Evolutionary conservation across 2,797 vertebrate species (phyloP), one percentile per base, ranked within the genome.

Genomic region (Crenichthys baileyi): DNA sequence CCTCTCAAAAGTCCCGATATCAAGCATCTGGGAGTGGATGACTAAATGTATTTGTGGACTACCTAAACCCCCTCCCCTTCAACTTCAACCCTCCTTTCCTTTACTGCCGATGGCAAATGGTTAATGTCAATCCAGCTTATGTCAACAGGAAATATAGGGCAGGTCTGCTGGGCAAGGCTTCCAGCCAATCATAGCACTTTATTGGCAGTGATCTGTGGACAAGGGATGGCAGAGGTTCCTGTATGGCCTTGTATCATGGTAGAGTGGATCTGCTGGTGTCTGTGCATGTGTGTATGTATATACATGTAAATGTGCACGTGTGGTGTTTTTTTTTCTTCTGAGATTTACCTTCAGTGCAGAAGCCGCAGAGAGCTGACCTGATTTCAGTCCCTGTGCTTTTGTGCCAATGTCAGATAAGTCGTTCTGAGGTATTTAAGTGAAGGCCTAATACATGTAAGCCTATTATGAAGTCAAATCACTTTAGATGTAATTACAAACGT

Each of bases 331-430:
- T 9, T 26, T 74, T 13, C 44, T 65, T 29, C 24, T 79, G 71
- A 77, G 79, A 75, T 78, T 84, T 73, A 88, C 82, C 90, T 91
- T 89, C 90, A 89, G 60, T 91, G 89, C 89, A 89, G 93, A 63
- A 61, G 85, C 70, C 58, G 85, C 68, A 81, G 80, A 48, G 72
- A 61, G 75, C 67, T 88, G 89, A 82, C 89, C 91, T 81, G 87
- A 53, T 89, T 90, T 87, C 76, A 46, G 72, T 60, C 60, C 20
- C n/a, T 67, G 53, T 77, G 77, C 76, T 61, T 84, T 74, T 72
- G 70, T 87, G 77, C 85, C 86, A 77, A 82, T 85, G 89, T 91
- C 89, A 87, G 72, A 88, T 9, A 86, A 85, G 73, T 80, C 75
- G 86, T 73, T 22, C 80, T 83, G 81, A 82, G 83, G 83, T 60